These are phyloP conservation scores for Macrobrachium rosenbergii DNA, from an alignment of 1,140 invertebrate genomes.

Conservation along the genomic window DNA sequence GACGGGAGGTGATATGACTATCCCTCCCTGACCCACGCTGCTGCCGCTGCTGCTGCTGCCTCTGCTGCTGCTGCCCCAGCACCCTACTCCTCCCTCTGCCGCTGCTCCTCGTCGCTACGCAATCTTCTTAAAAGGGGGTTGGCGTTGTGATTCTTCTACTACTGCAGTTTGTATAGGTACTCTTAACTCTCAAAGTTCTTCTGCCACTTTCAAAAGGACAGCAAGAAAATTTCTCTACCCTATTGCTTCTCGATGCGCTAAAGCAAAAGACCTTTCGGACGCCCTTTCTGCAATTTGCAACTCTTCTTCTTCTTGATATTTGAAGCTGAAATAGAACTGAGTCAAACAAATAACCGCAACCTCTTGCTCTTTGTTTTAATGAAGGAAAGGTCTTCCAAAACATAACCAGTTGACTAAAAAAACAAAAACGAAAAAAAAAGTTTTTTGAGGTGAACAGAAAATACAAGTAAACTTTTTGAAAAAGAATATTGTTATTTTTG, in stretches of 20 bases:
- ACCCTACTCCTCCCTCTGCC: not conserved
- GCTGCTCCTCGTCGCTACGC: too few species aligned
- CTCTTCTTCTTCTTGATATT: too few species aligned
- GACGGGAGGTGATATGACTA: constrained; percentile 41
- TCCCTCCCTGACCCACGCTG: constrained; percentile 41
- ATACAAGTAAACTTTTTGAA: not conserved
- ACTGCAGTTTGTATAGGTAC: too few species aligned
- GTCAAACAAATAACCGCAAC: not conserved
- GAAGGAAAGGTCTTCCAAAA: constrained; percentile 44
- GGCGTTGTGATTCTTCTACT: too few species aligned
- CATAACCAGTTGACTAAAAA: not conserved
- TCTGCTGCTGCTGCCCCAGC: not conserved
- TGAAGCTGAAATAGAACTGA: not conserved
- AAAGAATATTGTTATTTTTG: constrained; percentile 46
- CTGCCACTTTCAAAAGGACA: too few species aligned
- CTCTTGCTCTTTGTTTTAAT: constrained; percentile 16
- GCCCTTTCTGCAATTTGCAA: too few species aligned
- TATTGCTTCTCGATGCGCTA: too few species aligned
- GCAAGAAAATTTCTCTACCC: too few species aligned
- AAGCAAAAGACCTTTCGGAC: too few species aligned
- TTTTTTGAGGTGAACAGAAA: constrained; percentile 30
- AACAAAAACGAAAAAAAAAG: not conserved
- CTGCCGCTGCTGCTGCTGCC: constrained; percentile 29
- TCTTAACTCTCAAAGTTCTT: too few species aligned
- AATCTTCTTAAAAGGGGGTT: too few species aligned